Evolutionary conservation across 2,113 vertebrate species (phyloP).

Genomic region (Machaerirhynchus nigripectus): DNA sequence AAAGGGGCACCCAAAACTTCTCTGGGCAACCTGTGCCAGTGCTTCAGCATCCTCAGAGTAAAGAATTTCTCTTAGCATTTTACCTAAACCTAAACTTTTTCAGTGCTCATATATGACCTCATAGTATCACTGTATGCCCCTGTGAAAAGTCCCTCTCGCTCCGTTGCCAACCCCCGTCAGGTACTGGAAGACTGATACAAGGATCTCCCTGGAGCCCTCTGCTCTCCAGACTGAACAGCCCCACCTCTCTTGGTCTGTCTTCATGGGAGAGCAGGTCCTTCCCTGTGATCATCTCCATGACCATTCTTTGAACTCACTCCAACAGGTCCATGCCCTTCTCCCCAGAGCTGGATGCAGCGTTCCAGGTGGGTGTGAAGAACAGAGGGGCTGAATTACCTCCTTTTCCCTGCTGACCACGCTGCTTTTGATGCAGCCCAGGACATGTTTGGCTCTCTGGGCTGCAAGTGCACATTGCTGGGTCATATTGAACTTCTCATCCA

Average conservation of each 20-base stretch:
- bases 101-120: background rate
- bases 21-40: background rate
- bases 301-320: background rate
- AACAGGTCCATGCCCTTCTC: background rate
- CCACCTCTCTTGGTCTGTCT: background rate
- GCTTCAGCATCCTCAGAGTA: background rate
- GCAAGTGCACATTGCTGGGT: background rate
- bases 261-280: background rate
- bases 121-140: background rate
- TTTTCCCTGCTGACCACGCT: fast-evolving
- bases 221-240: background rate
- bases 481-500: background rate
- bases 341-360: background rate
- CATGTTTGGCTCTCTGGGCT: background rate
- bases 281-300: background rate
- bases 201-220: background rate
- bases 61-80: background rate
- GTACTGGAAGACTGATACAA: background rate
- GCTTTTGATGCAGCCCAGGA: background rate
- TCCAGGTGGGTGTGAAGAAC: background rate
- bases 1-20: background rate
- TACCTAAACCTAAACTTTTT: background rate
- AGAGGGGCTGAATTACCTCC: background rate
- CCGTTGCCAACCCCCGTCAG: background rate
- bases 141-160: background rate